Base-by-base conservation (phyloP, 2,888 invertebrate genomes). In the Nowickia ferox region DNA sequence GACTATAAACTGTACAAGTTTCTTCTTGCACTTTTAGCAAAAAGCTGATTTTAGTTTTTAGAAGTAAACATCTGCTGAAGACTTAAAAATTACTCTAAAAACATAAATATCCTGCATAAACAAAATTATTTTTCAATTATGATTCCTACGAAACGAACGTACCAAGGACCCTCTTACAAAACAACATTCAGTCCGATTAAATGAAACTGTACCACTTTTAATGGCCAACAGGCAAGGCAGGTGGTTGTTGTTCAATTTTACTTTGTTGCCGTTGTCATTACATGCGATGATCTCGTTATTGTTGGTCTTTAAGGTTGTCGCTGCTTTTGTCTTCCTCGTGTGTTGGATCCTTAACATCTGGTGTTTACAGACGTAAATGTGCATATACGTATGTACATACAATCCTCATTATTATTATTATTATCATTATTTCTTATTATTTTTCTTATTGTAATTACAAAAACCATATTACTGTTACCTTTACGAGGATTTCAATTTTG, bases 381-480 rank as follows among this genome's bases (percentile, higher is more conserved):
- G 30, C 6, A 30, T 30, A 6, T 30, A 30, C 11, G 9, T 11
- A 30, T 5, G 9, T 11, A 10, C 13, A 15, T 30, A 9, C 1
- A 22, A 11, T 13, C 11, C 30, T 40, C 40, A 44, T 51, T 53
- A 46, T 74, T 55, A n/a, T 61, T 55, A 2, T 44, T 9, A 46
- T 74, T 55, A n/a, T 61, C 42, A 2, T 44, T 9, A 42, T 19
- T 69, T 44, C 44, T 38, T 48, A 15, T 44, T 48, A 57, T 68
- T 40, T 72, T 55, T 10, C 13, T 75, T 75, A 42, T 68, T 63
- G 71, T 75, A 65, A 66, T 59, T 79, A 79, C 71, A 71, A 15
- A 9, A 30, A 30, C 30, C 30, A 30, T 30, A 30, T 30, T 44
- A 11, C 51, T 61, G 15, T 10, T 46, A 8, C 53, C 51, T 63